Conservation (phyloP, 2,797 vertebrate genomes). For the Discoglossus pictus region DNA sequence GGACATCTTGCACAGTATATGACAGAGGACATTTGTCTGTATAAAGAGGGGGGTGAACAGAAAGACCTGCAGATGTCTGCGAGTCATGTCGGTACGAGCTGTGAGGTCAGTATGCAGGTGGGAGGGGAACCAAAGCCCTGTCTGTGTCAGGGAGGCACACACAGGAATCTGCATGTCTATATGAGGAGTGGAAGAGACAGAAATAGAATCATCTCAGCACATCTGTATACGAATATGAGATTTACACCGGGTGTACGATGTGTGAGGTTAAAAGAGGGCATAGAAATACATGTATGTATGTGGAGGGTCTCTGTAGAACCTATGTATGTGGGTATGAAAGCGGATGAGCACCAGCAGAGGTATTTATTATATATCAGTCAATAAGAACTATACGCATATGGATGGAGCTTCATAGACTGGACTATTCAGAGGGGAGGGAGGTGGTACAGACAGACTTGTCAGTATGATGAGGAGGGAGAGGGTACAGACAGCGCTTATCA, state of each 20-base stretch:
- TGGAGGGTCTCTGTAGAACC: no score
- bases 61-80: neutral
- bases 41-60: conserved; percentile 16
- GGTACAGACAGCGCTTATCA: conserved; percentile 8
- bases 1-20: conserved; percentile 4
- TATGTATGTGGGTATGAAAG: no score
- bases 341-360: no score
- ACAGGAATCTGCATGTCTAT: conserved; percentile 1
- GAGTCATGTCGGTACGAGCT: conserved; percentile 6
- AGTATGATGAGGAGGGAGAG: neutral
- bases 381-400: no score
- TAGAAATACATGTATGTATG: no score
- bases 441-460: no score
- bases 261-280: no score
- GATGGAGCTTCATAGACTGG: no score
- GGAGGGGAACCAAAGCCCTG: conserved; percentile 49
- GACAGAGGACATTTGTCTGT: neutral
- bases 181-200: conserved; percentile 33
- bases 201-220: neutral
- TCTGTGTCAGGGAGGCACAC: conserved; percentile 43
- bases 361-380: no score
- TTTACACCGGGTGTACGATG: no score
- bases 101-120: conserved; percentile 25
- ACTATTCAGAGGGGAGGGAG: no score
- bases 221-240: no score